phyloP scores from a whole-genome alignment of 2,888 invertebrate genomes.

The Tenthredo livida region DNA sequence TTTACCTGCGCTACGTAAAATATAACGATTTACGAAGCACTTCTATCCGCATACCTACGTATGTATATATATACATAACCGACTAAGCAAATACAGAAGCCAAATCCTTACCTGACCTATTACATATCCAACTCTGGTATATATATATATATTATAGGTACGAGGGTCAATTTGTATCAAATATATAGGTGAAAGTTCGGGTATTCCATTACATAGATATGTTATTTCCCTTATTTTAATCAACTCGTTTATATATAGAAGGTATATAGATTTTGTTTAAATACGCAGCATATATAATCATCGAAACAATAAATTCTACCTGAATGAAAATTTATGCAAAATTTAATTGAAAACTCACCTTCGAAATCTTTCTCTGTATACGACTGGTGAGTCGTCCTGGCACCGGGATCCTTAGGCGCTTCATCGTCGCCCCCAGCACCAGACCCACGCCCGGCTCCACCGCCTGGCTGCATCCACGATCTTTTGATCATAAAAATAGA shows the following conservation, averaged over 20 bases:
- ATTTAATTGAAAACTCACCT: slow-evolving; percentile 80
- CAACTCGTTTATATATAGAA: no score
- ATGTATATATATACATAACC: background rate
- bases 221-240: background rate
- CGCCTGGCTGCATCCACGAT: slow-evolving; percentile 80
- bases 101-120: slow-evolving; percentile 70
- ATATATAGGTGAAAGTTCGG: background rate
- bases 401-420: slow-evolving; percentile 93
- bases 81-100: slow-evolving; percentile 69
- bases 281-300: background rate
- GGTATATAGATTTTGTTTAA: no score
- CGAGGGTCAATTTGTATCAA: background rate
- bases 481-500: slow-evolving; percentile 69
- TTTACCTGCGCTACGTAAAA: background rate
- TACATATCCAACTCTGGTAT: slow-evolving; percentile 52
- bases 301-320: background rate
- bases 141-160: background rate
- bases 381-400: slow-evolving; percentile 87
- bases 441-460: slow-evolving; percentile 69
- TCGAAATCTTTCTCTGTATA: slow-evolving; percentile 94
- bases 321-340: background rate
- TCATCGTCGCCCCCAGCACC: slow-evolving; percentile 83
- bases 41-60: slow-evolving; percentile 36
- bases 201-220: no score
- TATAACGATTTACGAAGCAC: slow-evolving; percentile 76